Evolutionary conservation across 1,140 invertebrate genomes (phyloP), one percentile per base, ranked within the genome.

Genomic region (Microplitis mediator): DNA sequence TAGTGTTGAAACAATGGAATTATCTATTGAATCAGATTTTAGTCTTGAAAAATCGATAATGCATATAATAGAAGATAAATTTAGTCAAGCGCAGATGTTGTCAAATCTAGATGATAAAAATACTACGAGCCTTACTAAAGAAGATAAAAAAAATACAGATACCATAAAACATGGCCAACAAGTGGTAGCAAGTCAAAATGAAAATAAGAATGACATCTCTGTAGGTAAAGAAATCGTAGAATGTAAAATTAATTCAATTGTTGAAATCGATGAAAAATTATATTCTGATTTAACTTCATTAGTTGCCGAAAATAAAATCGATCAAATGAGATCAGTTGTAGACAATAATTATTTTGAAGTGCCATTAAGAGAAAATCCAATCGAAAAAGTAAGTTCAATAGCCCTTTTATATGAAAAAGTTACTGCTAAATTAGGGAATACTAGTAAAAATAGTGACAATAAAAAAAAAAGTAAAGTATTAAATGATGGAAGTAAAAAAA

Each of bases 1-100:
- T 52, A 87, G 85, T 68, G 85, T 88, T 0, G 85, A 87, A 54
- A 88, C 86, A 3, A 78, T 88, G 3, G 84, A 87, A 73, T 79
- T 87, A 61, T 82, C 84, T 65, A 71, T 75, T 3, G 76, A 74
- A 34, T 79, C 83, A 62, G 79, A 85, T 63, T 80, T 79, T 0
- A 86, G 83, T 66, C 75, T 87, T 4, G 86, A 87, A 56, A 81
- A 86, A 63, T 87, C 86, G 5, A 60, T 87, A 6, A 79, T 87
- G 79, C 78, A 75, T 50, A 87, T 87, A 4, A 87, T 87, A 14
- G 85, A 87, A 36, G 85, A 85, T 4, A 87, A 86, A 56, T 78
- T 87, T 11, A 85, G 84, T 13, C 78, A 82, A 45, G 77, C 67
- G 4, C 65, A 79, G 1, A 69, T 80, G 52, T 75, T 76, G 9